phyloP scores from a whole-genome alignment of 1,140 invertebrate species.

The Brachionus paranguensis region DNA sequence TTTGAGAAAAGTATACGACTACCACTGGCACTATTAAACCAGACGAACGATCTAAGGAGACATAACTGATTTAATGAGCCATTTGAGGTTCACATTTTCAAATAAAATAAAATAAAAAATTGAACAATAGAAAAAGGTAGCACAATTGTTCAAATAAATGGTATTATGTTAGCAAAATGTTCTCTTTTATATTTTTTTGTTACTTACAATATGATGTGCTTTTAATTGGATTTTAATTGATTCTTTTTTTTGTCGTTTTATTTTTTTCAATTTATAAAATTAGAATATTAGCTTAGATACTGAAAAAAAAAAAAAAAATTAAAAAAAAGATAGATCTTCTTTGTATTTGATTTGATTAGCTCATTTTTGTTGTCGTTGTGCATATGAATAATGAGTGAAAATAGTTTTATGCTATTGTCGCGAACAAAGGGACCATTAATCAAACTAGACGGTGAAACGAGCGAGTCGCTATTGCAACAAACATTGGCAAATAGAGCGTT shows the following conservation, averaged over 20 bases:
- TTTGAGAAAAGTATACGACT: too few species aligned
- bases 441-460: not conserved
- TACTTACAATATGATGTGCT: not conserved
- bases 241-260: too few species aligned
- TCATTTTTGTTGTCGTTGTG: not conserved
- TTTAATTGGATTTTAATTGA: not conserved
- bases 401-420: not conserved
- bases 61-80: too few species aligned
- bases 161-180: not conserved
- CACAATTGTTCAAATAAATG: not conserved
- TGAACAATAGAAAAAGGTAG: not conserved
- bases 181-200: not conserved
- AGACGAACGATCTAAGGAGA: too few species aligned
- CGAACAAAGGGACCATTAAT: slow-evolving; percentile 10
- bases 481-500: not conserved
- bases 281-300: not conserved
- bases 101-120: not conserved
- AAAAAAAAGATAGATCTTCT: not conserved
- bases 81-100: too few species aligned
- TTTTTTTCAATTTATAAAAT: not conserved
- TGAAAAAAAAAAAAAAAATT: not conserved
- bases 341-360: not conserved
- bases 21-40: too few species aligned
- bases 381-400: not conserved
- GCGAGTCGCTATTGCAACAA: not conserved